Evolutionary conservation across 37 sponge, comb jelly and placozoan genomes (phyloP), one percentile per base, ranked within the genome.

Genomic region (Aplysina aerophoba): DNA sequence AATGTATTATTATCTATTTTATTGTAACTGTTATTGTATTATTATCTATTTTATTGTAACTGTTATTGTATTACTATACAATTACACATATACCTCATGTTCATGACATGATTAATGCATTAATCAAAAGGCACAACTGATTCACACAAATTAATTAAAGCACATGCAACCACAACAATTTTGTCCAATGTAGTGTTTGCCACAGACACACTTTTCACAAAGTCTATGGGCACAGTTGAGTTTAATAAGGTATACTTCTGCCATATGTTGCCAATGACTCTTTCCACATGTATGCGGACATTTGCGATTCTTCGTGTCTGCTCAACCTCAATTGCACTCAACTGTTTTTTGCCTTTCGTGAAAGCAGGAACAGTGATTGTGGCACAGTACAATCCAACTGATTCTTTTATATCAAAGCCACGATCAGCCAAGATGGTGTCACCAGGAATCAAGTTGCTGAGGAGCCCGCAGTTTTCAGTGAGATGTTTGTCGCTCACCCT

Each of bases 101-200:
- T n/a, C n/a, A n/a, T n/a, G n/a, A n/a, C n/a, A n/a, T n/a, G n/a
- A n/a, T n/a, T n/a, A n/a, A 67, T 16, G 27, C 22, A 67, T 82
- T 67, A 91, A 36, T 91, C 87, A 57, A 55, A 59, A n/a, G 91
- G 81, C 0, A 91, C 84, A 58, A 87, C 83, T 60, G 91, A 80
- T 5, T 65, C 67, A 54, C 91, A 91, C 19, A 83, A 15, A 57
- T 87, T 87, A 57, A 83, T 71, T 35, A 87, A 83, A 24, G 84
- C 87, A 91, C 88, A 91, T 67, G 67, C 68, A 25, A 84, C 81
- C 5, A 22, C 61, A 24, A 91, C 91, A 16, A 91, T 84, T 59
- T 87, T 91, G 39, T 91, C 91, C 65, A 91, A 59, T 4, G 71
- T 75, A 25, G 84, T 65, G 0, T 30, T 60, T 30, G 83, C 6